Percentiles rank a stretch among this genome's conserved stretches.
These are phyloP conservation scores for Zygothrica quintamaculata DNA, from an alignment of 2,888 invertebrate species.

Conservation along the genomic window DNA sequence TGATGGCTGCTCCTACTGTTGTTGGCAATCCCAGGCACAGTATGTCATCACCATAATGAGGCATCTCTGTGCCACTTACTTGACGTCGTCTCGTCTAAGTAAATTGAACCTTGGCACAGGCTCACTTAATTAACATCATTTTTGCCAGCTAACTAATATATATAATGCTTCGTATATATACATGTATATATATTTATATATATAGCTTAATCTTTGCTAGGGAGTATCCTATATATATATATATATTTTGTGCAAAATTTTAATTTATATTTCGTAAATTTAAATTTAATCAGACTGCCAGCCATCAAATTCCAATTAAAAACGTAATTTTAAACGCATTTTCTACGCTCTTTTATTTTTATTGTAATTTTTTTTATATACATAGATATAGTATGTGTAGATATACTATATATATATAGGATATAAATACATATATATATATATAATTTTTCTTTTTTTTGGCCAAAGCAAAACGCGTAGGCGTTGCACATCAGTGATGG, in stretches of 20 bases:
- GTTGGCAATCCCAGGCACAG: constrained; percentile 10
- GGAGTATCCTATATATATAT: background rate
- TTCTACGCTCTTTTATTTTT: too few species aligned
- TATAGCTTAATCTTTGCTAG: background rate
- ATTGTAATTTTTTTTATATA: too few species aligned
- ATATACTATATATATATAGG: too few species aligned
- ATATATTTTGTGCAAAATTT: too few species aligned
- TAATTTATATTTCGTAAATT: constrained; percentile 52
- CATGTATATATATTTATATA: background rate
- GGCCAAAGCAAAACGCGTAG: background rate
- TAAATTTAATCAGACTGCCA: constrained; percentile 64
- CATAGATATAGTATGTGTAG: too few species aligned
- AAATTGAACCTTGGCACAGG: constrained; percentile 7
- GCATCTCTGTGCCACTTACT: constrained; percentile 21
- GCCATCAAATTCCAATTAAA: constrained; percentile 74
- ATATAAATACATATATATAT: too few species aligned
- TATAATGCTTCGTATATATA: background rate
- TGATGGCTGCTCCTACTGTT: constrained; percentile 33
- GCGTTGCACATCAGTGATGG: constrained; percentile 13
- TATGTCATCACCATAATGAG: constrained; percentile 69
- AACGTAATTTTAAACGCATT: constrained; percentile 62
- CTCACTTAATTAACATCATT: constrained; percentile 66
- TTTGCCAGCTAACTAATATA: constrained; percentile 33
- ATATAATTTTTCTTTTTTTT: constrained; percentile 2
- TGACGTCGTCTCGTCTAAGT: background rate